Percentiles rank a stretch among this genome's conserved stretches.
These are phyloP conservation scores for Trematomus loennbergii DNA, from an alignment of 2,113 vertebrate species.

Conservation along the genomic window DNA sequence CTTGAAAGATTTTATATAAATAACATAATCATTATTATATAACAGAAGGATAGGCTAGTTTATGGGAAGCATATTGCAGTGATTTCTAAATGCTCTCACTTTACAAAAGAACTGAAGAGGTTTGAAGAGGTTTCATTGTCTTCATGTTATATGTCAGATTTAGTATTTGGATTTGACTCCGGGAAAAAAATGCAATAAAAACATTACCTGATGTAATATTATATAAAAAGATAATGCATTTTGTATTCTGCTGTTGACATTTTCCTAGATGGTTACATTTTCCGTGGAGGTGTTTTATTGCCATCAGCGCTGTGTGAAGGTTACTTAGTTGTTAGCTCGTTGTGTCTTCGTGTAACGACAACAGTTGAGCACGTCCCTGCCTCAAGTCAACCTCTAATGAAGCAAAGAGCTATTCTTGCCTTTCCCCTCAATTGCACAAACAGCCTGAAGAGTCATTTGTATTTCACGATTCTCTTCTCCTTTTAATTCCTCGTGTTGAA, in stretches of 20 bases:
- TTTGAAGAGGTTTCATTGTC: neutral
- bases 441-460: slow-evolving; percentile 19
- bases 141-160: neutral
- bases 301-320: neutral
- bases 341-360: slow-evolving; percentile 9
- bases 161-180: neutral
- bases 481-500: slow-evolving; percentile 12
- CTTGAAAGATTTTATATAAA: no score
- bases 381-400: slow-evolving; percentile 36
- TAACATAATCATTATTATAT: no score
- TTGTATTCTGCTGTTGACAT: neutral
- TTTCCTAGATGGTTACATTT: neutral
- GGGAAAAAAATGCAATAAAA: neutral
- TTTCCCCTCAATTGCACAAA: slow-evolving; percentile 38
- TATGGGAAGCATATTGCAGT: no score
- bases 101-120: no score
- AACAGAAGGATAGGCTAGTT: no score
- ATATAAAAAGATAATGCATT: neutral
- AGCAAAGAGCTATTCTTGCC: slow-evolving; percentile 44
- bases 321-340: neutral
- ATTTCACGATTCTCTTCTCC: slow-evolving; percentile 20
- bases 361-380: slow-evolving; percentile 17
- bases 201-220: neutral
- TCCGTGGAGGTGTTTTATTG: neutral
- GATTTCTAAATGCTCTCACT: no score